phyloP scores from a whole-genome alignment of 2,797 vertebrate genomes.

The Oreortyx pictus region DNA sequence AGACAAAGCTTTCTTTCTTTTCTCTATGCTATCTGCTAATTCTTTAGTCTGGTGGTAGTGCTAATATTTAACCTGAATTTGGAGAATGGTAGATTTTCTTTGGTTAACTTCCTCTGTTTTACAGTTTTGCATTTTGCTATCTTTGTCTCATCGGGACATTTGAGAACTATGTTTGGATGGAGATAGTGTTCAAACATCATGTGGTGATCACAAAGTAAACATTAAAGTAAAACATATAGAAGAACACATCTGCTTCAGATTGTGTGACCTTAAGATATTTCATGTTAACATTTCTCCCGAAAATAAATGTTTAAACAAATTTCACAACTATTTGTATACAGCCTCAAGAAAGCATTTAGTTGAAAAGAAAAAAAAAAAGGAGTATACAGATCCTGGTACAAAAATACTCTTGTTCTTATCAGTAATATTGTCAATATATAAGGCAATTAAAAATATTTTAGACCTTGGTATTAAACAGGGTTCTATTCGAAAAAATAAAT shows the following conservation, averaged over 20 bases:
- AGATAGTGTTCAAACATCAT: background rate
- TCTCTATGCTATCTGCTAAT: rapidly evolving
- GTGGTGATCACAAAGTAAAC: background rate
- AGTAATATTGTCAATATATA: background rate
- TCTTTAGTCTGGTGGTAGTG: background rate
- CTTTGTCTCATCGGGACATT: background rate
- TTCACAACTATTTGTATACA: background rate
- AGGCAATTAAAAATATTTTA: background rate
- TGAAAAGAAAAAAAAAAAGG: background rate
- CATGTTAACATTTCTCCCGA: background rate
- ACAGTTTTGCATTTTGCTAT: background rate
- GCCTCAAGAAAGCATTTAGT: background rate
- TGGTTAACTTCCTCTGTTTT: background rate
- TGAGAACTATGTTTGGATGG: background rate
- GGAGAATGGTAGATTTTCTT: background rate
- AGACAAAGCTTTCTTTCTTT: background rate
- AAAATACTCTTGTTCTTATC: background rate
- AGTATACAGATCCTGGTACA: background rate
- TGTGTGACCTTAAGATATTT: background rate
- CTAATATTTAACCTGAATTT: background rate
- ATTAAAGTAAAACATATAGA: background rate
- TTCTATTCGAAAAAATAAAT: background rate
- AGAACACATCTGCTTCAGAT: background rate
- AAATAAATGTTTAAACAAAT: background rate
- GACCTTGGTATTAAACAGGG: background rate